Evolutionary conservation across 2,888 invertebrate genomes (phyloP).

Genomic region (Leistus spinibarbis): DNA sequence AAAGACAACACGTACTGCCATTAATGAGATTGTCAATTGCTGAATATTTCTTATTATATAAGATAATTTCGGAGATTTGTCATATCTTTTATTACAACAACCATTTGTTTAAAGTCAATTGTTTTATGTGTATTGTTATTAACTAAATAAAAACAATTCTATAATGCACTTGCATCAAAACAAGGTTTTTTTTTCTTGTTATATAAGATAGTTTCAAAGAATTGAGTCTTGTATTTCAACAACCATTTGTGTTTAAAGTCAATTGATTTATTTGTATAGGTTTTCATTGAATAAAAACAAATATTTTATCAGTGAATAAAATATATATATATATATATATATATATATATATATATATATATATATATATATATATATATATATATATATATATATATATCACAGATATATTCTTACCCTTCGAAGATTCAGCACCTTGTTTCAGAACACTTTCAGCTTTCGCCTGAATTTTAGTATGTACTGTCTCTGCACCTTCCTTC

Average conservation of each 20-base stretch:
- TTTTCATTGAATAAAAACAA: not conserved
- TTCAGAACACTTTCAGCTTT: constrained; percentile 86
- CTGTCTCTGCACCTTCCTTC: constrained; percentile 94
- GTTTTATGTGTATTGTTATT: constrained; percentile 17
- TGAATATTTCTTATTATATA: constrained; percentile 15
- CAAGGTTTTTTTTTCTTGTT: constrained; percentile 4
- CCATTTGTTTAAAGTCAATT: constrained; percentile 16
- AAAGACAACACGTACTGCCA: constrained; percentile 35
- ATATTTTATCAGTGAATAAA: not conserved
- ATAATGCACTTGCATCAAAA: constrained; percentile 1
- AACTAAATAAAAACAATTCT: constrained; percentile 5
- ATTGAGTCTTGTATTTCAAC: constrained; percentile 9
- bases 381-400: no score
- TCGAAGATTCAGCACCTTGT: constrained; percentile 63
- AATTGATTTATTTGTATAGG: constrained; percentile 25
- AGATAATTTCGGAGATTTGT: constrained; percentile 33
- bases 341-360: not conserved
- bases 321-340: no score
- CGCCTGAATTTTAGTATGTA: constrained; percentile 91
- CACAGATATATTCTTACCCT: constrained; percentile 62
- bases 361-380: not conserved
- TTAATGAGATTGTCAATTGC: constrained; percentile 10
- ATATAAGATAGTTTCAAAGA: constrained; percentile 29
- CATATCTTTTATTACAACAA: constrained; percentile 6
- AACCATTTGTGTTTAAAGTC: constrained; percentile 15